Evolutionary conservation across 2,113 vertebrate genomes (phyloP).

Genomic region (Petrocephalus zakoni): DNA sequence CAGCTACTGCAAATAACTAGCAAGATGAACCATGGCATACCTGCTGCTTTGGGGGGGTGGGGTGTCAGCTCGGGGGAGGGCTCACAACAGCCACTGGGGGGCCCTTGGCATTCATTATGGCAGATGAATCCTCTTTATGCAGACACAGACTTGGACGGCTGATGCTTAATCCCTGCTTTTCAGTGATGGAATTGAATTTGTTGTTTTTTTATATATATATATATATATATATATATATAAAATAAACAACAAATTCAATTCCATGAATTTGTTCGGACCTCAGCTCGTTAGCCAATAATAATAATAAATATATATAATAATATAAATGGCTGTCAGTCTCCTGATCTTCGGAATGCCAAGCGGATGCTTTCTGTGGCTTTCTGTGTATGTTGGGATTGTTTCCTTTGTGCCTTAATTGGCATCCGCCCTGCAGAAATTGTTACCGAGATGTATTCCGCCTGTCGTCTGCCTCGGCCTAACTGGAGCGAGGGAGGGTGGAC

Average conservation of each 20-base stretch:
- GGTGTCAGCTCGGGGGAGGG: not conserved
- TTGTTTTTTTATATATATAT: not conserved
- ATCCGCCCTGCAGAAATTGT: not conserved
- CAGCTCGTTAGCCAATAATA: too few relatives aligned
- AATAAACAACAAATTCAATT: not conserved
- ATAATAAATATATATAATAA: too few relatives aligned
- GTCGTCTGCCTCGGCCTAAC: not conserved
- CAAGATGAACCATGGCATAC: not conserved
- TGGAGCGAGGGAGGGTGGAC: not conserved
- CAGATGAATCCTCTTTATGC: not conserved
- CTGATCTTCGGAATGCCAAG: not conserved
- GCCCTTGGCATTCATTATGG: not conserved
- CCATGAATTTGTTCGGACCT: too few relatives aligned
- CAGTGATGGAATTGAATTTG: not conserved
- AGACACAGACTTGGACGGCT: not conserved
- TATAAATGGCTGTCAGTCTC: not conserved
- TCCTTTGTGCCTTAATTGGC: not conserved
- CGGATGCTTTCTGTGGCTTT: not conserved
- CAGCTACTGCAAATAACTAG: not conserved
- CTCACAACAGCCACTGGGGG: not conserved
- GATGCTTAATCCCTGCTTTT: conserved; percentile 8
- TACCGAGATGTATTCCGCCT: not conserved
- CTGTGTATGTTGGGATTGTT: not conserved
- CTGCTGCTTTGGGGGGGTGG: not conserved
- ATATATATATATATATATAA: not conserved